Evolutionary conservation across 2,113 vertebrate species (phyloP).

Genomic region (Pedetes capensis): DNA sequence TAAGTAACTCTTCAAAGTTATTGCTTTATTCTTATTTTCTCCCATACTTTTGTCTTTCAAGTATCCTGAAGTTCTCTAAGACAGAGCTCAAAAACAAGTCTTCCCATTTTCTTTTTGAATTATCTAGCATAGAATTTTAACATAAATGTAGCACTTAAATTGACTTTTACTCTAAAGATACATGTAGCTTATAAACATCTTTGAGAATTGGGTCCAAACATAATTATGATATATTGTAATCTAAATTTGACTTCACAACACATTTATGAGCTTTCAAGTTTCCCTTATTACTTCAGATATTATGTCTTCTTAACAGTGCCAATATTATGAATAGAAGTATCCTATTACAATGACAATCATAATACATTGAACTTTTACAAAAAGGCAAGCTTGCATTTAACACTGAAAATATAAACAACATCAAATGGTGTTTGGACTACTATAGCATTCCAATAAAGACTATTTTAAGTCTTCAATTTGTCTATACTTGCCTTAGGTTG

Average conservation of each 20-base stretch:
- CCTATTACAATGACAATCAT: not conserved
- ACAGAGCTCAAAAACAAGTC: not conserved
- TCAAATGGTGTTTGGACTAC: not conserved
- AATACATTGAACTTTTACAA: not conserved
- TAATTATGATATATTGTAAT: not conserved
- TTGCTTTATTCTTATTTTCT: not conserved
- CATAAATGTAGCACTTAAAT: not conserved
- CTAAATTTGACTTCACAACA: not conserved
- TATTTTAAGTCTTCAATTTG: not conserved
- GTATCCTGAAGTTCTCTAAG: not conserved
- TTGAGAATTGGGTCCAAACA: not conserved
- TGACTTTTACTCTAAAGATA: not conserved
- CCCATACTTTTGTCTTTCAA: not conserved
- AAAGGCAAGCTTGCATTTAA: not conserved
- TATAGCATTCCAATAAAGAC: not conserved
- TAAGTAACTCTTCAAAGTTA: not conserved
- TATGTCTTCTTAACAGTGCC: not conserved
- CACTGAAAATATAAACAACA: not conserved
- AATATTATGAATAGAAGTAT: not conserved
- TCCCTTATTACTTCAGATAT: not conserved
- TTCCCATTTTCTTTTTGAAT: slow-evolving; percentile 13
- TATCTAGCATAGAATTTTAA: not conserved
- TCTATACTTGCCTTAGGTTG: not conserved
- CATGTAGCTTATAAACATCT: not conserved
- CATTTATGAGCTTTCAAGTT: not conserved